Conservation (phyloP, 1,140 invertebrate genomes). For the Calliphora vicina region DNA sequence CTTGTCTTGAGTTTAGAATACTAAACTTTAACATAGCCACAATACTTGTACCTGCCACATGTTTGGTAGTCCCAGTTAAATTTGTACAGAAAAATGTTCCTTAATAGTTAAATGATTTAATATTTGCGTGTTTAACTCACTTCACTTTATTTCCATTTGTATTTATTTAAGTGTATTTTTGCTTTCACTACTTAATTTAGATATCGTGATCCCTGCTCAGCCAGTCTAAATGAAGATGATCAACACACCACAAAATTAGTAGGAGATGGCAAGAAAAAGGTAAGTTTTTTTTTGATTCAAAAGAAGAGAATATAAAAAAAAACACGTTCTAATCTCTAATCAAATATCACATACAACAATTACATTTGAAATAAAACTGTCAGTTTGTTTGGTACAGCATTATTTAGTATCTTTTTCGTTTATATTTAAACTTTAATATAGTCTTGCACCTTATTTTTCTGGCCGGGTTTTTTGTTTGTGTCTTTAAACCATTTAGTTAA, state of each 20-base stretch:
- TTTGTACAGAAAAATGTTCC: background rate
- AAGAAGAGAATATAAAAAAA: background rate
- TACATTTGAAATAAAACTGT: slow-evolving; percentile 1
- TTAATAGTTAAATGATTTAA: slow-evolving; percentile 11
- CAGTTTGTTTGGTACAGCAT: background rate
- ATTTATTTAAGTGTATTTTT: background rate
- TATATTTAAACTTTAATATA: too few species aligned
- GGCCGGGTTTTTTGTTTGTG: background rate
- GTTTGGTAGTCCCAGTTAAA: background rate
- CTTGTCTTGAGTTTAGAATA: background rate
- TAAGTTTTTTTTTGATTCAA: slow-evolving; percentile 58
- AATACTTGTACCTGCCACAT: background rate
- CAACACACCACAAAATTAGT: slow-evolving; percentile 89
- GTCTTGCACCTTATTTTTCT: background rate
- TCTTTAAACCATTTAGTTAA: background rate
- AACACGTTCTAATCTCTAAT: background rate
- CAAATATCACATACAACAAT: background rate
- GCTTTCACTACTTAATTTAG: slow-evolving; percentile 41
- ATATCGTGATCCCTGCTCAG: slow-evolving; percentile 89
- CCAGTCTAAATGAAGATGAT: slow-evolving; percentile 86
- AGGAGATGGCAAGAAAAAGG: slow-evolving; percentile 82
- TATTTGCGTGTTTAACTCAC: background rate
- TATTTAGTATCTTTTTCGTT: too few species aligned
- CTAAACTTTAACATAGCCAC: background rate
- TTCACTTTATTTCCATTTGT: background rate